Evolutionary conservation across 2,888 invertebrate genomes (phyloP), one percentile per base, ranked within the genome.

Genomic region (Zeuzera pyrina): DNA sequence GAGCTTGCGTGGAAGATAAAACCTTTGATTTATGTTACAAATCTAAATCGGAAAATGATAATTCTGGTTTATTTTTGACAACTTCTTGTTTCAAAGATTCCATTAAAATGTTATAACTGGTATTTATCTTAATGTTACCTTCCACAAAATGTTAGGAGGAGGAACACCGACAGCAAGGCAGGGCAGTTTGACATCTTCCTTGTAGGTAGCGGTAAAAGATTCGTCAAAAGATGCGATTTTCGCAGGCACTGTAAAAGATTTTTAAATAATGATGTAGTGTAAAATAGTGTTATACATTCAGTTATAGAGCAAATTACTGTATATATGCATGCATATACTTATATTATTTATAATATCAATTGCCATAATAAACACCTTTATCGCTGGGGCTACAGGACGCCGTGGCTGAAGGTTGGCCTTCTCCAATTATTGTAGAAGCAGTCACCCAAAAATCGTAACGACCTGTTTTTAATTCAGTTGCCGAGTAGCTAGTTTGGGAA

Each of bases 371-470:
- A n/a, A n/a, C n/a, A 92, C 93, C 92, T 85, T 91, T 89, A 39
- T 88, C 88, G 47, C 91, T 93, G 12, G 95, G 94, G 57, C 93
- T 91, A 49, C 94, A 90, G 3, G 90, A 89, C 29, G 95, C 94
- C 41, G 92, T 92, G 56, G 93, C 92, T 35, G 96, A 96, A 34
- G 92, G 89, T 65, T 94, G 93, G 24, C 97, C 96, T 85, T 97
- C 96, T 1, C 97, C 97, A 58, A 96, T 95, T 47, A 92, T 92
- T 1, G 97, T 97, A 40, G 93, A 94, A 23, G 96, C 97, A 3
- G 95, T 95, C 1, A 97, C 95, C 92, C 95, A 95, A 79, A 97
- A 97, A 70, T 95, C 94, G 61, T 95, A 96, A 35, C 93, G 91
- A 41, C 91, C 89, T 44, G 91, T 90, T 58, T 92, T 92, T 51